A percentile compares a stretch with the other conserved stretches of the same genome.
Evolutionary conservation across 2,888 invertebrate genomes (phyloP).

Genomic region (Cerceris ruficornis): DNA sequence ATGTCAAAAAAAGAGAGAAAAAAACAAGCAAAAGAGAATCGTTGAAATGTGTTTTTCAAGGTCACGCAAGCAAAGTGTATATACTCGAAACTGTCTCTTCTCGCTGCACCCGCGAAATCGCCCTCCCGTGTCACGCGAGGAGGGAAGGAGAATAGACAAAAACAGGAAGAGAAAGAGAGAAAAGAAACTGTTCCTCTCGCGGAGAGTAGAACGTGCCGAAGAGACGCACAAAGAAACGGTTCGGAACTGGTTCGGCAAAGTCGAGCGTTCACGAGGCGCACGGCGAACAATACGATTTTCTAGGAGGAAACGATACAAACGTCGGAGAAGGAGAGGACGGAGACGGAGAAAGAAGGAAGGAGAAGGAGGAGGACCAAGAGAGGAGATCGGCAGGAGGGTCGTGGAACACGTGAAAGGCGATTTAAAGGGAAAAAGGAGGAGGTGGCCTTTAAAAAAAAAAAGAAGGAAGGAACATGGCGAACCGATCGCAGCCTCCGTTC

Average conservation of each 20-base stretch:
- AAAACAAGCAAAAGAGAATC: too few species aligned
- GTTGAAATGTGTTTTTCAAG: too few species aligned
- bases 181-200: slow-evolving; percentile 23
- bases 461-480: slow-evolving; percentile 62
- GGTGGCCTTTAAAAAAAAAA: slow-evolving; percentile 61
- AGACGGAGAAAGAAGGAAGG: slow-evolving; percentile 9
- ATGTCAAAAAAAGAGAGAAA: too few species aligned
- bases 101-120: too few species aligned
- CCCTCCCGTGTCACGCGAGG: too few species aligned
- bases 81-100: too few species aligned
- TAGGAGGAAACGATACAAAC: slow-evolving; percentile 53
- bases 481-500: slow-evolving; percentile 72
- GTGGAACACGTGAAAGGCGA: slow-evolving; percentile 72
- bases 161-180: too few species aligned
- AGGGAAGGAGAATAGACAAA: too few species aligned
- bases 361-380: slow-evolving; percentile 21
- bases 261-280: slow-evolving; percentile 56
- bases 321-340: slow-evolving; percentile 27
- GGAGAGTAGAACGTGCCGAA: slow-evolving; percentile 54
- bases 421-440: slow-evolving; percentile 63
- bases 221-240: slow-evolving; percentile 61
- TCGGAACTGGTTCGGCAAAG: slow-evolving; percentile 66
- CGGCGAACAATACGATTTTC: slow-evolving; percentile 69
- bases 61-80: too few species aligned
- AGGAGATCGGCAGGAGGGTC: slow-evolving; percentile 51